Evolutionary conservation across 1,140 invertebrate species (phyloP).

Genomic region (Drosophila kikkawai): DNA sequence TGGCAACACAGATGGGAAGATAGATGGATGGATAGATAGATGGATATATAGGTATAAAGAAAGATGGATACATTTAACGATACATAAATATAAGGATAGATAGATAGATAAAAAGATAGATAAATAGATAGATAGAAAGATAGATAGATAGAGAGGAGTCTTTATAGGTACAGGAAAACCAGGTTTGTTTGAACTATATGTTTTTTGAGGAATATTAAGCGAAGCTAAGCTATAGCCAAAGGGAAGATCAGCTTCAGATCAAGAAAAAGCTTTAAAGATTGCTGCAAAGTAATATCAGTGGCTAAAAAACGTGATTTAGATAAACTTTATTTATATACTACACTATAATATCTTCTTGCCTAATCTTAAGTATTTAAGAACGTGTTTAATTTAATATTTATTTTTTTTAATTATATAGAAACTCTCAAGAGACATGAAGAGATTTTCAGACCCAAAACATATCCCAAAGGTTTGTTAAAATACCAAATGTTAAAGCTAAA

Average conservation of each 20-base stretch:
- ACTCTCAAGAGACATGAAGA: background rate
- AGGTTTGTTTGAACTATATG: background rate
- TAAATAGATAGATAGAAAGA: no score
- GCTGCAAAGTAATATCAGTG: no score
- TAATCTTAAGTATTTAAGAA: background rate
- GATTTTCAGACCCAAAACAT: no score
- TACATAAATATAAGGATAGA: no score
- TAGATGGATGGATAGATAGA: conserved; percentile 2
- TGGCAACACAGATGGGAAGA: conserved; percentile 2
- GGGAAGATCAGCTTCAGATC: background rate
- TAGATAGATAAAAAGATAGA: no score
- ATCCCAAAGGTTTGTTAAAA: background rate
- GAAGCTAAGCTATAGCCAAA: background rate
- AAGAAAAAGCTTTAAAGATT: background rate
- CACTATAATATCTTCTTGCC: no score
- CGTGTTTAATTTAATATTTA: background rate
- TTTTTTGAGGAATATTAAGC: background rate
- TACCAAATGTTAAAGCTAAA: background rate
- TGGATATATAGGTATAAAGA: background rate
- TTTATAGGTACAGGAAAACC: background rate
- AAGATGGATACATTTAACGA: no score
- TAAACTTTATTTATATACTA: no score
- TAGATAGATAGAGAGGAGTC: no score
- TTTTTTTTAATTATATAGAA: background rate
- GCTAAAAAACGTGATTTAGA: background rate